A percentile compares a stretch with the other conserved stretches of the same genome.
These are phyloP conservation scores for Leontocebus nigricollis DNA, from an alignment of 2,797 vertebrate genomes.

Conservation along the genomic window DNA sequence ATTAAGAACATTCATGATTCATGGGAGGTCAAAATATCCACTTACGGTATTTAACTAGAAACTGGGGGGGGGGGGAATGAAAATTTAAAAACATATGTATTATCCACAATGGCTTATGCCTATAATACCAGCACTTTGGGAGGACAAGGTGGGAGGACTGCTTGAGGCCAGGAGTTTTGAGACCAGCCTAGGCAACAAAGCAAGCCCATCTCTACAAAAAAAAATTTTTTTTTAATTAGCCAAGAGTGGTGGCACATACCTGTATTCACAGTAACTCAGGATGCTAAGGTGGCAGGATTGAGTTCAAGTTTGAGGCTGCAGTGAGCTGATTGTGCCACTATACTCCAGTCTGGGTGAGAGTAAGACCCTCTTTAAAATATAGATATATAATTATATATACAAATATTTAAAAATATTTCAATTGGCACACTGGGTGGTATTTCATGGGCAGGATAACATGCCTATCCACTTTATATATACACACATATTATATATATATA, in stretches of 20 bases:
- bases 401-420: background rate
- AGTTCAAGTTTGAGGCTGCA: background rate
- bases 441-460: background rate
- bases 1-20: background rate
- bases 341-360: background rate
- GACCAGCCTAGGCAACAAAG: background rate
- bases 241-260: background rate
- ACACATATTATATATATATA: no score
- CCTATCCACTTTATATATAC: no score
- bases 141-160: background rate
- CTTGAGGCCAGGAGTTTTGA: background rate
- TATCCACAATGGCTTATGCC: background rate
- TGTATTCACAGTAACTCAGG: background rate
- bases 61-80: no score
- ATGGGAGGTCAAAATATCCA: background rate
- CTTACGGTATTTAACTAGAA: no score
- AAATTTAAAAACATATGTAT: background rate
- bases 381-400: no score
- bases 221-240: background rate
- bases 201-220: background rate
- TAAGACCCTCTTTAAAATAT: background rate
- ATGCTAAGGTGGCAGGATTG: background rate
- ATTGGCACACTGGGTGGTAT: background rate
- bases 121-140: background rate
- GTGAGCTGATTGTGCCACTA: background rate